Evolutionary conservation across 2,888 invertebrate genomes (phyloP).

Genomic region (Luperina nickerlii): DNA sequence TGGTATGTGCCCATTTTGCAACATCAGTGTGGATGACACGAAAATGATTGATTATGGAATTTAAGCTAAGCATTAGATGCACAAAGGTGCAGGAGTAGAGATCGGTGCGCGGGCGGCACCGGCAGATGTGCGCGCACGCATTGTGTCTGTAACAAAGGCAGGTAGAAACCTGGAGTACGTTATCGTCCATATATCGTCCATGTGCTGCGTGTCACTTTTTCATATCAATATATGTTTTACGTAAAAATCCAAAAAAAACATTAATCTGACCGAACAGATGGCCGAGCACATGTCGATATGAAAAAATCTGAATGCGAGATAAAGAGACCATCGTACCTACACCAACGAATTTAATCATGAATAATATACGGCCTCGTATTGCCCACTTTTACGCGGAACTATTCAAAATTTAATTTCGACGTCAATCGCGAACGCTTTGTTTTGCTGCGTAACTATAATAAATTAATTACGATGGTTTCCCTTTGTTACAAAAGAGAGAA

Average conservation of each 20-base stretch:
- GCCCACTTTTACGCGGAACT: slow-evolving; percentile 59
- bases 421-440: slow-evolving; percentile 78
- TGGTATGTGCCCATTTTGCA: slow-evolving; percentile 65
- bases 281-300: slow-evolving; percentile 83
- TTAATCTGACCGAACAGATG: slow-evolving; percentile 89
- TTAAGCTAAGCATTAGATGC: slow-evolving; percentile 72
- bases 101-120: slow-evolving; percentile 82
- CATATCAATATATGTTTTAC: slow-evolving; percentile 84
- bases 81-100: slow-evolving; percentile 70
- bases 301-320: slow-evolving; percentile 73
- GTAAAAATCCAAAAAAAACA: slow-evolving; percentile 82
- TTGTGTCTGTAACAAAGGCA: slow-evolving; percentile 88
- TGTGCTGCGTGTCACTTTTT: slow-evolving; percentile 89
- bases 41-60: slow-evolving; percentile 74
- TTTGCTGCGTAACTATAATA: slow-evolving; percentile 81
- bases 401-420: slow-evolving; percentile 76
- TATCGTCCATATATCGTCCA: slow-evolving; percentile 85
- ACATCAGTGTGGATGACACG: slow-evolving; percentile 71
- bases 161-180: slow-evolving; percentile 83
- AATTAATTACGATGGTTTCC: slow-evolving; percentile 89
- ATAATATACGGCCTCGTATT: slow-evolving; percentile 38
- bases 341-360: slow-evolving; percentile 48
- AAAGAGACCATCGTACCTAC: slow-evolving; percentile 57
- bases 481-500: slow-evolving; percentile 90
- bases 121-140: slow-evolving; percentile 86